These are phyloP conservation scores for Cydia strobilella DNA, from an alignment of 1,140 invertebrate genomes.

Conservation along the genomic window DNA sequence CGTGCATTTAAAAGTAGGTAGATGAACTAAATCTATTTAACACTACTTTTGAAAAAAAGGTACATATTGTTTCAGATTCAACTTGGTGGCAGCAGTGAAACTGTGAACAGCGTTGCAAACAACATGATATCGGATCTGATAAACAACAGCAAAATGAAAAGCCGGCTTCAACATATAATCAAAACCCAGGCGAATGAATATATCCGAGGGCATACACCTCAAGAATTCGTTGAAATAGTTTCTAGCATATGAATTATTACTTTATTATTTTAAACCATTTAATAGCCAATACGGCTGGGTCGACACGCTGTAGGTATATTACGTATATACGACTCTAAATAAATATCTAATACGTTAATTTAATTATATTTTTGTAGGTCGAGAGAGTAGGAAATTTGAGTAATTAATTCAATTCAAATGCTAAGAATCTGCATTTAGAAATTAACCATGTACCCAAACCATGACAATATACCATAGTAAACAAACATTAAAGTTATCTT, in stretches of 20 bases:
- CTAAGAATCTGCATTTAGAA: too few species aligned
- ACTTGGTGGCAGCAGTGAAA: background rate
- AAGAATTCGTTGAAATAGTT: background rate
- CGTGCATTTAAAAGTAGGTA: too few species aligned
- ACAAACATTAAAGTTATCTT: background rate
- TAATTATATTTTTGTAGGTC: too few species aligned
- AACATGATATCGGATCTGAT: background rate
- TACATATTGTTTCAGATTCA: background rate
- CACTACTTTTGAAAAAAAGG: background rate
- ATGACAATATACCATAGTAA: background rate
- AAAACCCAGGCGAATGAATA: background rate
- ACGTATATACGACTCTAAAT: too few species aligned
- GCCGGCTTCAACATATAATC: background rate
- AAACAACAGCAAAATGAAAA: background rate
- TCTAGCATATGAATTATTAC: background rate
- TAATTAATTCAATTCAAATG: too few species aligned
- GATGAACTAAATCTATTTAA: background rate
- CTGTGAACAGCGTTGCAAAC: background rate
- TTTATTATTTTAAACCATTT: background rate
- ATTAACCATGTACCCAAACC: background rate
- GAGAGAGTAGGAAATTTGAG: too few species aligned
- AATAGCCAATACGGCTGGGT: too few species aligned
- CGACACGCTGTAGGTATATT: too few species aligned
- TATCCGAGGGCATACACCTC: slow-evolving; percentile 5
- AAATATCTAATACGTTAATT: too few species aligned